Percentiles rank a stretch among this genome's conserved stretches.
phyloP scores from a whole-genome alignment of 2,797 vertebrate species.

The Mergus octosetaceus region DNA sequence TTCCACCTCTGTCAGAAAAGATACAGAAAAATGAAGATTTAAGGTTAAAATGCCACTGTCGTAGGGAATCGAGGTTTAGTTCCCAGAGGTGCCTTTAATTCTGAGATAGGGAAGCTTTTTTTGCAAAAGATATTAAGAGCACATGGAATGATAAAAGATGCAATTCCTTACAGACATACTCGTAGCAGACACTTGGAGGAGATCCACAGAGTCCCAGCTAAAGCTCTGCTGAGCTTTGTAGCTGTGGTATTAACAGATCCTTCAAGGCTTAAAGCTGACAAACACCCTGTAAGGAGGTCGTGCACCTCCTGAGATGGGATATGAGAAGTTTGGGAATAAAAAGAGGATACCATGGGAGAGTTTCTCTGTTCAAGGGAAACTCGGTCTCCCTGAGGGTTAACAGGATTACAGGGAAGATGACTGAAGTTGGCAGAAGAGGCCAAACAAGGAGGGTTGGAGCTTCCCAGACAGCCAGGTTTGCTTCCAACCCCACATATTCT shows the following conservation, averaged over 20 bases:
- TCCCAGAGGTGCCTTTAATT: not conserved
- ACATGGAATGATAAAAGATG: not conserved
- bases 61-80: not conserved
- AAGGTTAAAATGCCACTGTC: not conserved
- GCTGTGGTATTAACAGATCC: not conserved
- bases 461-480: not conserved
- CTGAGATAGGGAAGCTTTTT: not conserved
- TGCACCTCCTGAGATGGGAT: not conserved
- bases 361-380: not conserved
- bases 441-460: not conserved
- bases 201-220: not conserved
- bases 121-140: not conserved
- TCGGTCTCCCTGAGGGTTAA: not conserved
- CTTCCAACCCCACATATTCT: not conserved
- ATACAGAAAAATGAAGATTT: not conserved
- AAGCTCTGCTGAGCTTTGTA: not conserved
- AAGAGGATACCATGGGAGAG: not conserved
- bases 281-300: not conserved
- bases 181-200: not conserved
- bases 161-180: not conserved
- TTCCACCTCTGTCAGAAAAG: not conserved
- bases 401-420: not conserved
- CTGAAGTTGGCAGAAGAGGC: not conserved
- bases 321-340: not conserved
- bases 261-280: not conserved